Percentiles rank a stretch among this genome's conserved stretches.
phyloP scores from a whole-genome alignment of 2,888 invertebrate genomes.

The Ectobius pallidus region DNA sequence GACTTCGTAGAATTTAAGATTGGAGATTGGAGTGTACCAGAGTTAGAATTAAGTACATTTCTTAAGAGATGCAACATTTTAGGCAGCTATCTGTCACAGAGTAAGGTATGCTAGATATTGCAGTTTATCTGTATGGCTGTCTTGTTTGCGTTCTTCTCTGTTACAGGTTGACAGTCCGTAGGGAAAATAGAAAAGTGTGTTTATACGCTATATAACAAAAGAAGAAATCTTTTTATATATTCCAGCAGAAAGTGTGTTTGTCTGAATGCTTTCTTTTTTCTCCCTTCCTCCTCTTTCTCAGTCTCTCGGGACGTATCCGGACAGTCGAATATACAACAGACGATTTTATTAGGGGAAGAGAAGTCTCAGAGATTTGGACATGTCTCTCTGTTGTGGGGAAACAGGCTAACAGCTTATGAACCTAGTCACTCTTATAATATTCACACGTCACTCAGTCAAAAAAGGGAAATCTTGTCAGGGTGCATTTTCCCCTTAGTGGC shows the following conservation, averaged over 20 bases:
- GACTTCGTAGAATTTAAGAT: too few species aligned
- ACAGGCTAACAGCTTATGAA: slow-evolving; percentile 38
- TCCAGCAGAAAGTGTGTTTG: slow-evolving; percentile 32
- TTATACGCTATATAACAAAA: slow-evolving; percentile 19
- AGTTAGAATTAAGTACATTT: too few species aligned
- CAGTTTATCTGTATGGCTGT: slow-evolving; percentile 1
- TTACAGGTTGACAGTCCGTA: slow-evolving; percentile 20
- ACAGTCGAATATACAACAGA: slow-evolving; percentile 36
- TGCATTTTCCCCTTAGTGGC: slow-evolving; percentile 28
- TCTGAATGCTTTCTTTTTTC: slow-evolving; percentile 22
- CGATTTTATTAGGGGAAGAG: slow-evolving; percentile 37
- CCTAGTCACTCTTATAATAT: slow-evolving; percentile 34
- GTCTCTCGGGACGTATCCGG: slow-evolving; percentile 34
- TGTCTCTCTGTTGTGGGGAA: not conserved
- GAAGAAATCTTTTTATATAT: slow-evolving; percentile 9
- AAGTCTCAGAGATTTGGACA: slow-evolving; percentile 36
- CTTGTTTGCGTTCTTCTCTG: not conserved
- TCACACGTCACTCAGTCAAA: slow-evolving; percentile 42
- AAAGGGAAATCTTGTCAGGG: slow-evolving; percentile 41
- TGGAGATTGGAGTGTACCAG: too few species aligned
- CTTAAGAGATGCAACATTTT: too few species aligned
- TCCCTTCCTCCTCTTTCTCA: not conserved
- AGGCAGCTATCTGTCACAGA: not conserved
- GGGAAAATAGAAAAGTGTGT: slow-evolving; percentile 25
- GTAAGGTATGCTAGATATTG: not conserved